phyloP scores from a whole-genome alignment of 2,113 vertebrate genomes.

The Sylvietta virens region DNA sequence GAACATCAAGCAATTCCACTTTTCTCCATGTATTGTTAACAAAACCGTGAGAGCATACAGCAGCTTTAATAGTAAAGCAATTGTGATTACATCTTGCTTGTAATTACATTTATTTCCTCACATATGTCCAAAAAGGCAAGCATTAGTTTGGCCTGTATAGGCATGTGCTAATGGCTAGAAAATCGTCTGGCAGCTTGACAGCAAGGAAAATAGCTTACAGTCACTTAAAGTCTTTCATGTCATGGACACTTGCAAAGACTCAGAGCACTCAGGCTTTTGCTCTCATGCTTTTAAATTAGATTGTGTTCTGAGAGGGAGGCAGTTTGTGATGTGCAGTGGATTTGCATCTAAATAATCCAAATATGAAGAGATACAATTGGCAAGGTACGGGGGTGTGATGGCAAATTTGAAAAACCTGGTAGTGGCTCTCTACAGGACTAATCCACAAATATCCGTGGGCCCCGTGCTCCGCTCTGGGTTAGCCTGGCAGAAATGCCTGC shows the following conservation, averaged over 20 bases:
- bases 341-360: constrained; percentile 72
- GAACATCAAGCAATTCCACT: constrained; percentile 38
- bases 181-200: constrained; percentile 54
- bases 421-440: not conserved
- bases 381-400: not conserved
- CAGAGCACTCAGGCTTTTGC: constrained; percentile 39
- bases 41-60: constrained; percentile 34
- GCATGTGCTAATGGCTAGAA: constrained; percentile 58
- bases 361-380: not conserved
- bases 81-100: constrained; percentile 70
- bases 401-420: not conserved
- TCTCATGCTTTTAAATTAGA: constrained; percentile 65
- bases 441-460: not conserved
- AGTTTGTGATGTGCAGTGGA: constrained; percentile 33
- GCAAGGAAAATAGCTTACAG: constrained; percentile 64
- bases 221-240: constrained; percentile 62
- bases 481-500: not conserved
- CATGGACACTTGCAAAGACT: constrained; percentile 51
- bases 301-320: constrained; percentile 46
- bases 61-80: constrained; percentile 65
- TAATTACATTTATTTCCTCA: constrained; percentile 78
- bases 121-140: constrained; percentile 65
- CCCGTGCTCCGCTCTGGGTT: fast-evolving
- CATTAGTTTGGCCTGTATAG: constrained; percentile 39
- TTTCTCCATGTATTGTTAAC: constrained; percentile 54